Percentiles rank a stretch among this genome's conserved stretches.
phyloP scores from a whole-genome alignment of 2,113 vertebrate genomes.

The Capreolus pygargus region DNA sequence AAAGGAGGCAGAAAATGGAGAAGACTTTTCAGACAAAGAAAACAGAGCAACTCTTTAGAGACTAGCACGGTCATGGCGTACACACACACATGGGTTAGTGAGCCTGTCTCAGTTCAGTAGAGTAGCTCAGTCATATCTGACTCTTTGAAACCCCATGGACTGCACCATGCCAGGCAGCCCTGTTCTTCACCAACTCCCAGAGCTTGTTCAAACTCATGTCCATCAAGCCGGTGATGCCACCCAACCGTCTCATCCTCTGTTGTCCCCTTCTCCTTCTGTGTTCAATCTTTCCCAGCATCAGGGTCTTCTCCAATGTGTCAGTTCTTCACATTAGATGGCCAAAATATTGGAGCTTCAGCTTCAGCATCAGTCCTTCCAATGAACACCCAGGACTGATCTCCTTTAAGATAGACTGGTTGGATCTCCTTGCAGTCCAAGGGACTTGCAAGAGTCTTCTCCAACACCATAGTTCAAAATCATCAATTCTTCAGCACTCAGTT shows the following conservation, averaged over 20 bases:
- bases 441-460: background rate
- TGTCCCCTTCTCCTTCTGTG: background rate
- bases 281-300: background rate
- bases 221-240: background rate
- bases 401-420: background rate
- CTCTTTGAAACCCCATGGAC: background rate
- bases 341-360: background rate
- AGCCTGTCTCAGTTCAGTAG: background rate
- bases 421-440: background rate
- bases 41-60: background rate
- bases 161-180: background rate
- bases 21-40: background rate
- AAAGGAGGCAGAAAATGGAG: background rate
- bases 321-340: background rate
- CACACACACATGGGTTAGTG: fast-evolving
- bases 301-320: background rate
- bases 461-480: background rate
- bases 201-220: background rate
- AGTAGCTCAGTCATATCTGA: background rate
- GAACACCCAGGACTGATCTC: background rate
- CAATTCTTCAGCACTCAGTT: background rate
- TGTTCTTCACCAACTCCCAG: background rate
- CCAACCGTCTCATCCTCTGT: background rate
- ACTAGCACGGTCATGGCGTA: fast-evolving
- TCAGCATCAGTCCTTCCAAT: background rate